Evolutionary conservation across 2,797 vertebrate genomes (phyloP).

Genomic region (Myotis daubentonii): DNA sequence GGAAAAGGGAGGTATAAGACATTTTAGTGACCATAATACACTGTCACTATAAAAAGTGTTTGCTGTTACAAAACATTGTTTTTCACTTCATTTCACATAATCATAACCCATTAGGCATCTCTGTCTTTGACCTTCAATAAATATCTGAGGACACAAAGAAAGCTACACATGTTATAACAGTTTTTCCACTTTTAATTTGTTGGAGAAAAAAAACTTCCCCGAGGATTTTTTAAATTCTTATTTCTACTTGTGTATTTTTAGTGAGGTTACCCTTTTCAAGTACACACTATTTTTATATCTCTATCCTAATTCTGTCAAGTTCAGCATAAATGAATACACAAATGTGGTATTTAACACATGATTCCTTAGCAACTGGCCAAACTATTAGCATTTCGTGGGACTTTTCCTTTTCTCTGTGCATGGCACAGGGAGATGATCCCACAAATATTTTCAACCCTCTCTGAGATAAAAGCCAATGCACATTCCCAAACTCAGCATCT

Average conservation of each 20-base stretch:
- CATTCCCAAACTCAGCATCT: constrained; percentile 7
- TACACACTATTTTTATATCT: constrained; percentile 53
- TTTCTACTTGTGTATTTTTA: constrained; percentile 63
- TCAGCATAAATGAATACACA: constrained; percentile 51
- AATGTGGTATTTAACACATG: constrained; percentile 55
- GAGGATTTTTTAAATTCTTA: constrained; percentile 52
- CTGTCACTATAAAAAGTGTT: constrained; percentile 81
- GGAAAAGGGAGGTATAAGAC: constrained; percentile 77
- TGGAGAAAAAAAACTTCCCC: constrained; percentile 15
- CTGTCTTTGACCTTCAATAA: constrained; percentile 84
- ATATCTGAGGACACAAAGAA: constrained; percentile 83
- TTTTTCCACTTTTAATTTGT: constrained; percentile 76
- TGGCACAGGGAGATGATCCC: background rate
- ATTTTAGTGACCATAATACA: constrained; percentile 81
- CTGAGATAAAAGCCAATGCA: constrained; percentile 19
- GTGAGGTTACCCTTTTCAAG: constrained; percentile 54
- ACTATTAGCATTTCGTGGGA: background rate
- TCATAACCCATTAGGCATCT: constrained; percentile 83
- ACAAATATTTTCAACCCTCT: background rate
- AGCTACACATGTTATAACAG: constrained; percentile 77
- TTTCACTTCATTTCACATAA: constrained; percentile 87
- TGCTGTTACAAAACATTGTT: constrained; percentile 82
- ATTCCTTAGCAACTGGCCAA: constrained; percentile 54
- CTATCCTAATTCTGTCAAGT: constrained; percentile 64
- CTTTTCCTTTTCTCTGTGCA: background rate